Evolutionary conservation across 2,113 vertebrate species (phyloP).

Genomic region (Myiagra hebetior): DNA sequence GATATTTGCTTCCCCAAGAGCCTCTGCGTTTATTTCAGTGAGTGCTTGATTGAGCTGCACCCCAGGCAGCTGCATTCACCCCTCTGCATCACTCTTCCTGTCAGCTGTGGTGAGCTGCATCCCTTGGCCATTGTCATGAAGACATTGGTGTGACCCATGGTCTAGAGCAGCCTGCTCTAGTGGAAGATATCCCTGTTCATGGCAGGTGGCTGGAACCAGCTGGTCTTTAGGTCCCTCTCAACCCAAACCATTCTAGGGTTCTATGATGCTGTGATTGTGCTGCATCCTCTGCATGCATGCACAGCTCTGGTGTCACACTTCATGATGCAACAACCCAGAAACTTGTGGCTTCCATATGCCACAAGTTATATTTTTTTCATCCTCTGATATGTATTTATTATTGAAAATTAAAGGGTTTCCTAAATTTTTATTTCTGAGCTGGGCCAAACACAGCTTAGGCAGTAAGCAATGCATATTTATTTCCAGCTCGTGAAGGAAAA

Average conservation of each 20-base stretch:
- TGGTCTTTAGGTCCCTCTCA: not conserved
- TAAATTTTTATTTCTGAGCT: conserved; percentile 19
- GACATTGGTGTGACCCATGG: fast-evolving
- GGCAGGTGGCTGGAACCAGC: not conserved
- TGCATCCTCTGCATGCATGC: not conserved
- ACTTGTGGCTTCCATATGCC: not conserved
- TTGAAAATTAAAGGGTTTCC: conserved; percentile 57
- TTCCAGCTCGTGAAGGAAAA: conserved; percentile 1
- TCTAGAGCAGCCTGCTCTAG: not conserved
- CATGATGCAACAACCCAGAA: not conserved
- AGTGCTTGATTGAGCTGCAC: not conserved
- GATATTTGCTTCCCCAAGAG: not conserved
- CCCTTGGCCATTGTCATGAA: not conserved
- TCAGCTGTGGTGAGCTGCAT: not conserved
- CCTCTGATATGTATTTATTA: conserved; percentile 28
- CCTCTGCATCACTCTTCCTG: not conserved
- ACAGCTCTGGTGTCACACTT: fast-evolving
- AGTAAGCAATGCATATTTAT: conserved; percentile 28
- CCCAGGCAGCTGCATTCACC: not conserved
- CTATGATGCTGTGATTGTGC: fast-evolving
- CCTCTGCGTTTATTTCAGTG: not conserved
- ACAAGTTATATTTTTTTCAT: not conserved
- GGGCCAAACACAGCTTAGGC: conserved; percentile 38
- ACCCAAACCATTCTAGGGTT: not conserved
- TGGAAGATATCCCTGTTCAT: not conserved